These are phyloP conservation scores for Copidosoma aretas DNA, from an alignment of 2,888 invertebrate genomes.

Conservation along the genomic window DNA sequence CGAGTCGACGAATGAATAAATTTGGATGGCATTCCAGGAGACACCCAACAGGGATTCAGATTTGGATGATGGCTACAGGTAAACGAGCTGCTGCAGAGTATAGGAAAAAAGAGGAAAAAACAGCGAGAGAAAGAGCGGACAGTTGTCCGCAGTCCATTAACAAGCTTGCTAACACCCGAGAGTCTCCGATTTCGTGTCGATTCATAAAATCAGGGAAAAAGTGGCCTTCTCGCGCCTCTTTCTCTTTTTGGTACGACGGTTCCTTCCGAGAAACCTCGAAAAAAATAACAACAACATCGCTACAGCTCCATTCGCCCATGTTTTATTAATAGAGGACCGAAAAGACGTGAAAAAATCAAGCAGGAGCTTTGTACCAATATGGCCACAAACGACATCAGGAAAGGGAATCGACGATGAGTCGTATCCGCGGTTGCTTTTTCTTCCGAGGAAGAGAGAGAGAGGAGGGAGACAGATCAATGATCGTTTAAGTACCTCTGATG, in stretches of 20 bases:
- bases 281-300: background rate
- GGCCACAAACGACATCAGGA: background rate
- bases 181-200: background rate
- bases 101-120: background rate
- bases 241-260: no score
- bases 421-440: background rate
- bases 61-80: no score
- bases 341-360: no score
- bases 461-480: slow-evolving; percentile 45
- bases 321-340: no score
- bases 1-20: no score
- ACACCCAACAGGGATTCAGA: no score
- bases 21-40: no score
- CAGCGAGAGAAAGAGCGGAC: background rate
- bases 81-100: background rate
- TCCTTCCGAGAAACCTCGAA: background rate
- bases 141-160: slow-evolving; percentile 11
- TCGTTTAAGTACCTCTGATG: slow-evolving; percentile 44
- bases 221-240: background rate
- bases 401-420: background rate
- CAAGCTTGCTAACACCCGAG: slow-evolving; percentile 16
- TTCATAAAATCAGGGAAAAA: background rate
- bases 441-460: background rate
- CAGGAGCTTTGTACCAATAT: no score
- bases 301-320: no score